Evolutionary conservation across 2,113 vertebrate species (phyloP), one percentile per base, ranked within the genome.

Genomic region (Corythaeola cristata): DNA sequence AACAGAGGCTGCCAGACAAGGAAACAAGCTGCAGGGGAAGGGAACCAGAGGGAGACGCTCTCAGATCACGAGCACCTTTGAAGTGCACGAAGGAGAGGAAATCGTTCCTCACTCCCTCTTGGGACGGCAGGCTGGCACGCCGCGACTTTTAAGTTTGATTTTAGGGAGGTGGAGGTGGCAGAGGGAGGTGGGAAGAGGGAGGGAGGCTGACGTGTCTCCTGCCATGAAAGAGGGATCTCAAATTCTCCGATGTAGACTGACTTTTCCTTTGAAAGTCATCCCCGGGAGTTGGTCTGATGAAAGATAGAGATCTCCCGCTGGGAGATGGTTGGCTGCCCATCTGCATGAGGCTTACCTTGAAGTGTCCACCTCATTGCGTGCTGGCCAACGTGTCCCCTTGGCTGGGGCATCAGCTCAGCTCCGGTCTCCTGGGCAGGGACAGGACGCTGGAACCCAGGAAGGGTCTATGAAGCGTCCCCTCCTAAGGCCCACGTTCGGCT

Each of bases 371-470:
- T 27, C 0, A 0, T 28, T 23, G 18, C 41, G 9, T 32, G 7
- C 35, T 0, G 0, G 16, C 7, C 22, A 15, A 6, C 0, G 1
- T 22, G 47, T 44, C 26, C 41, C 11, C 11, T 28, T 28, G 12
- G 23, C 10, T 67, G 83, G 53, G 59, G 39, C 10, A 33, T 15
- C 21, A 32, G 45, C 45, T 66, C 52, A 44, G 11, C 14, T 13
- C 16, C 52, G 49, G 11, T 27, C 32, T 55, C 19, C 15, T 19
- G 63, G 24, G 23, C 39, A 56, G 74, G 28, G 63, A 14, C 1
- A 1, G 44, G n/a, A 45, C n/a, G 24, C 30, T 0, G 2, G 47
- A 45, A 18, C 0, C 0, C 24, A 13, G 16, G 26, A 19, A n/a
- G 27, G 23, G 14, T 59, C 14, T n/a, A 6, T 0, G 0, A 58